These are phyloP conservation scores for Hyposoter dolosus DNA, from an alignment of 2,888 invertebrate species.

Conservation along the genomic window DNA sequence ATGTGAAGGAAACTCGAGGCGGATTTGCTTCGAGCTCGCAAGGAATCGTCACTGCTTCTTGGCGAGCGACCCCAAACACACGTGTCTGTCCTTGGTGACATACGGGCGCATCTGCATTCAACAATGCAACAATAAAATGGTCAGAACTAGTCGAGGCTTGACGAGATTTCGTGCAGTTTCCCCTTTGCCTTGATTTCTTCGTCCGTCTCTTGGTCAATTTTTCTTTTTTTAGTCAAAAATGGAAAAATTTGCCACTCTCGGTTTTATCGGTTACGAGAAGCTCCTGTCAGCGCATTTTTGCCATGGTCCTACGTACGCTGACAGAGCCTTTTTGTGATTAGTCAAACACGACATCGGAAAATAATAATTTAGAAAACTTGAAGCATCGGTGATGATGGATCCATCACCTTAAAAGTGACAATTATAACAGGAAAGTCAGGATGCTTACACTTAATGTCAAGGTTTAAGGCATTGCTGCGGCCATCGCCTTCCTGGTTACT, in stretches of 20 bases:
- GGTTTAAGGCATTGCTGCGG: conserved; percentile 93
- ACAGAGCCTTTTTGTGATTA: too few relatives aligned
- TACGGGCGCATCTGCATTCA: conserved; percentile 88
- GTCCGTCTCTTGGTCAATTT: background rate
- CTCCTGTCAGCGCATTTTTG: too few relatives aligned
- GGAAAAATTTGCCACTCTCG: too few relatives aligned
- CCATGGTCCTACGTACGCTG: too few relatives aligned
- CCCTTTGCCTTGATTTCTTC: background rate
- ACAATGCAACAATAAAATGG: background rate
- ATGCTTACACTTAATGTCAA: conserved; percentile 94
- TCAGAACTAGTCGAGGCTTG: background rate
- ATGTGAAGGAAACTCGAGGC: conserved; percentile 89
- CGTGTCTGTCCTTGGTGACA: conserved; percentile 90
- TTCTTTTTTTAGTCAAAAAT: background rate
- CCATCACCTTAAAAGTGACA: background rate
- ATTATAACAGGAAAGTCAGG: background rate
- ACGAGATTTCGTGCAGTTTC: background rate
- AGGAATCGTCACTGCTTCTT: conserved; percentile 89
- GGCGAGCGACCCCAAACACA: conserved; percentile 90
- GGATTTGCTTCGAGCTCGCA: conserved; percentile 93
- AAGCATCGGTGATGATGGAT: too few relatives aligned
- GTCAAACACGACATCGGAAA: too few relatives aligned
- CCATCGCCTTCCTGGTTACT: conserved; percentile 95
- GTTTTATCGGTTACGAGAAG: too few relatives aligned
- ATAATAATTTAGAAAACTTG: too few relatives aligned